Base-by-base conservation (phyloP, 2,797 vertebrate species). In the Stomatorhinus walkeri region DNA sequence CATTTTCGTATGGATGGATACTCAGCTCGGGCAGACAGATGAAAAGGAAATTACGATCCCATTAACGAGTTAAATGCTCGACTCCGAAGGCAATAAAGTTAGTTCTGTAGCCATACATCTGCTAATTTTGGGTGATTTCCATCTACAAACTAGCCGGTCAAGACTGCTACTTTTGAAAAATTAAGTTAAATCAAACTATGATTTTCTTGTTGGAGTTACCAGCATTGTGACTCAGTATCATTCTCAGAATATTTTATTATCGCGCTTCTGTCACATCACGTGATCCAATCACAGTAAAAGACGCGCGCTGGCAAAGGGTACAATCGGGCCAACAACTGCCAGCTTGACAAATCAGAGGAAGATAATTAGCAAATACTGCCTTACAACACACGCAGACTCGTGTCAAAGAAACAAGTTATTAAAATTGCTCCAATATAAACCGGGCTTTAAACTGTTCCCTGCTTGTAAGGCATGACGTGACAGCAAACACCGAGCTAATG, bases 151-250 rank as follows among this genome's bases (percentile, higher is more conserved):
- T 49, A 84, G 28, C 1, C n/a, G 22, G 9, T 84, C 81, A 84
- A 51, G 9, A 24, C 9, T 43, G 7, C 19, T 85, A 51, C 22
- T 48, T 51, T 48, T 51, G 43, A 85, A 51, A 24, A 24, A 51
- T 51, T 51, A n/a, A 28, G 3, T 48, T 84, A 84, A 84, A 84
- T 84, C 10, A 49, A 48, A 8, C n/a, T 12, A 22, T 85, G 3
- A 5, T 85, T 28, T 46, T 16, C n/a, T 51, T 22, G 14, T 2
- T 85, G 81, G 43, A 12, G 81, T 51, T 49, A 22, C 43, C 46
- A 85, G 81, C 22, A 22, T 48, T 85, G 46, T 85, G 81, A 48
- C 81, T 85, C 46, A 24, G 81, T 85, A 85, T 51, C 81, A 24
- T 24, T 48, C 43, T 83, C 46, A 10, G 19, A 46, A 85, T 85